Evolutionary conservation across 2,888 invertebrate species (phyloP).

Genomic region (Meganola albula): DNA sequence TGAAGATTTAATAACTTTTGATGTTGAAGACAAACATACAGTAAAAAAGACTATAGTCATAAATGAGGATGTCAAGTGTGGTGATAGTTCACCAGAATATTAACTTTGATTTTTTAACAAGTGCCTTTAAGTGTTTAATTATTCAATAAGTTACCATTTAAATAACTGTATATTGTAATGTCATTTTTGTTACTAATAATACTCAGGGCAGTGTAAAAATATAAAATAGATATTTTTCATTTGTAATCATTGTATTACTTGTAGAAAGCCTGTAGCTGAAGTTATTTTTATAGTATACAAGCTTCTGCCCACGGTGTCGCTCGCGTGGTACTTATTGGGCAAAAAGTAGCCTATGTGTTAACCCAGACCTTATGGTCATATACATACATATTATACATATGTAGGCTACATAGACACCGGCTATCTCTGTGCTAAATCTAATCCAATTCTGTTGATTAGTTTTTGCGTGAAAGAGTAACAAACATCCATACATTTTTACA

Average conservation of each 20-base stretch:
- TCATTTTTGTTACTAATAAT: constrained; percentile 22
- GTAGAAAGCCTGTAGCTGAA: no score
- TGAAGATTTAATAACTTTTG: constrained; percentile 65
- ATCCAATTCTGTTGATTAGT: no score
- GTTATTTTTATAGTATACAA: no score
- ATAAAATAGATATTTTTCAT: constrained; percentile 11
- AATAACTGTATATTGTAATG: constrained; percentile 12
- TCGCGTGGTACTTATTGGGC: no score
- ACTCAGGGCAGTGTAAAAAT: constrained; percentile 11
- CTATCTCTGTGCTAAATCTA: no score
- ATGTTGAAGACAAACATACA: constrained; percentile 54
- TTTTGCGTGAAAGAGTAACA: no score
- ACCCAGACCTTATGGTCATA: no score
- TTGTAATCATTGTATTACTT: constrained; percentile 8
- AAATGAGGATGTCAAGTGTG: constrained; percentile 53
- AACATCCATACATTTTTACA: no score
- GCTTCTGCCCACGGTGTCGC: no score
- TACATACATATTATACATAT: no score
- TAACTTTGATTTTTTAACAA: constrained; percentile 36
- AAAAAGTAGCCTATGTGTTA: no score
- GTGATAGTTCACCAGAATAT: constrained; percentile 68
- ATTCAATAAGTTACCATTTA: constrained; percentile 47
- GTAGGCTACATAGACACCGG: no score
- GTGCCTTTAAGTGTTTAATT: constrained; percentile 53
- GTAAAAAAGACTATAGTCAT: constrained; percentile 48